Percentiles rank a stretch among this genome's conserved stretches.
phyloP scores from a whole-genome alignment of 1,140 invertebrate genomes.

The Parapsyche elsis region DNA sequence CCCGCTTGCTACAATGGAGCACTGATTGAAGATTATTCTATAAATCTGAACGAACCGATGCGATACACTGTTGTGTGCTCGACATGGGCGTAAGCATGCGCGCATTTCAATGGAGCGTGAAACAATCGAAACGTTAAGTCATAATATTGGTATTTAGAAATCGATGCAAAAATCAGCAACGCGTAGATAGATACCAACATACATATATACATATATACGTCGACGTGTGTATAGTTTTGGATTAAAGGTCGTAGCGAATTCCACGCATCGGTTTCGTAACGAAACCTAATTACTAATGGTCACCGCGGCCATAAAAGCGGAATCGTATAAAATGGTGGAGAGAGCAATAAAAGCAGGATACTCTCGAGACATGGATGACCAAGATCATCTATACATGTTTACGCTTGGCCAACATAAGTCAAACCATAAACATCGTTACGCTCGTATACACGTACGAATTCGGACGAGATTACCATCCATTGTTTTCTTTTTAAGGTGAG shows the following conservation, averaged over 20 bases:
- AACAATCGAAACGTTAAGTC: background rate
- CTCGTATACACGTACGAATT: background rate
- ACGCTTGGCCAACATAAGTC: slow-evolving; percentile 14
- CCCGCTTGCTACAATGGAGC: background rate
- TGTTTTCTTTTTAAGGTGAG: background rate
- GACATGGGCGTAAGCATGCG: background rate
- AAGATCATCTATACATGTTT: slow-evolving; percentile 26
- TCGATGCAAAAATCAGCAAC: no score
- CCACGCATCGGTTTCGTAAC: slow-evolving; percentile 40
- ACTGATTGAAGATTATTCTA: background rate
- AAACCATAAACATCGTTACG: slow-evolving; percentile 18
- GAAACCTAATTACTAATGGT: slow-evolving; percentile 54
- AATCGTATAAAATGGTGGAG: slow-evolving; percentile 46
- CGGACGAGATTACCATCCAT: background rate
- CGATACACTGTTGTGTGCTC: background rate
- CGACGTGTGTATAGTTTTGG: background rate
- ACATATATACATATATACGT: no score
- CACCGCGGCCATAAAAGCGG: slow-evolving; percentile 46
- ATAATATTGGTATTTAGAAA: background rate
- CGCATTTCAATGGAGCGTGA: background rate
- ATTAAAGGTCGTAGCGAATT: slow-evolving; percentile 36
- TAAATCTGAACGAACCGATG: background rate
- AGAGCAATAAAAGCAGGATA: slow-evolving; percentile 37
- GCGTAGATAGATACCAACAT: no score
- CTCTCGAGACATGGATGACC: slow-evolving; percentile 35